Evolutionary conservation across 2,888 invertebrate species (phyloP), one percentile per base, ranked within the genome.

Genomic region (Machimus rusticus): DNA sequence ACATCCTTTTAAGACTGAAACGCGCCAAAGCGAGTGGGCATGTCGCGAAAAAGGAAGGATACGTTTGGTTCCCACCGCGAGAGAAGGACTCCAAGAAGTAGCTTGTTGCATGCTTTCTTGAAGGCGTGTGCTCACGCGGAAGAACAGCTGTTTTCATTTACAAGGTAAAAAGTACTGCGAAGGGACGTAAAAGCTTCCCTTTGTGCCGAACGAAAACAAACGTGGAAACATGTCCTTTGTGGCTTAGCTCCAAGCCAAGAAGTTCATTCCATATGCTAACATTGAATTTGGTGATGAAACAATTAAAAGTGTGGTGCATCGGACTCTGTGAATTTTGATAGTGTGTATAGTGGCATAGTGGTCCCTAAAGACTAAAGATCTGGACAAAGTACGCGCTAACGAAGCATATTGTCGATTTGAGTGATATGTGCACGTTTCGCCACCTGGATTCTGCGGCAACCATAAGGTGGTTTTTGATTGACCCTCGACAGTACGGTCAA

Each of bases 81-180:
- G 39, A 76, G 76, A 8, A 55, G 43, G 19, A n/a, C 14, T 37
- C 19, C 14, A 23, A 28, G 66, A 37, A 23, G 39, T 78, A 34
- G 78, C 78, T 46, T 81, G 81, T 81, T 81, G 81, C 81, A 81
- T 81, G 37, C 46, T 81, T 81, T 31, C 55, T 55, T 31, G 81
- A 55, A 81, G 81, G 81, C 81, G 81, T 81, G 55, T 81, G 81
- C 81, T 81, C 51, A 81, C 81, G 81, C 81, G 81, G 51, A 46
- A 55, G 34, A 81, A 81, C 81, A 81, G 81, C 81, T 81, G 81
- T 81, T 81, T 55, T 55, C 46, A 46, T 81, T 76, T 76, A 31
- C n/a, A 43, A n/a, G 81, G 16, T 31, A 81, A 81, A 81, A 81
- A 81, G 46, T 81, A 28, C 51, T 43, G 81, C 28, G 43, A 78